Base-by-base conservation (phyloP, 64 coral and sea anemone species). In the Anthopleura sola region DNA sequence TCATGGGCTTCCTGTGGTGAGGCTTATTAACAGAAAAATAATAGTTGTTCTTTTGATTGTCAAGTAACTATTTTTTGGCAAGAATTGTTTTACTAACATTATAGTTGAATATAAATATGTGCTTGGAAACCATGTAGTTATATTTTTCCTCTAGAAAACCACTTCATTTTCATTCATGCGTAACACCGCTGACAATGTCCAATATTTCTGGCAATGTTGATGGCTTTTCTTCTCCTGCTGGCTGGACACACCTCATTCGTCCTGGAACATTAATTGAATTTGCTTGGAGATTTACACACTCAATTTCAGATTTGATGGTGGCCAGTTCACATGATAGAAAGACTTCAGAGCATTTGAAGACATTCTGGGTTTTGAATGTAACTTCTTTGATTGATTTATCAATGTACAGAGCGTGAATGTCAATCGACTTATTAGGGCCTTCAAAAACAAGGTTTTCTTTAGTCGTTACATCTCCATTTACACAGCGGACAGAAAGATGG, bases 351-450 rank as follows among this genome's bases (percentile, higher is more conserved):
- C 87, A 81, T 47, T 81, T 56, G 19, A 88, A 28, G 55, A 66
- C 20, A n/a, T 88, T 88, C 33, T 64, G 15, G 10, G 87, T 88
- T 24, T 82, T 49, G 68, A 88, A 88, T 75, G n/a, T 69, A 81
- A 83, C 46, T 50, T 88, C 55, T 33, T 17, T 24, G 40, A 88
- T 82, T 88, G 87, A 88, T 88, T 82, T 54, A 71, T 88, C 78
- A 62, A 88, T 56, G 5, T 82, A 6, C 20, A 88, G 55, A 32
- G 11, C 49, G 19, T 88, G 16, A 71, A 88, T 46, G 7, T 24
- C 38, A 55, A 31, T 84, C 36, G 31, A 54, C 44, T 84, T 83
- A 40, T 44, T 84, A 24, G 81, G 54, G 55, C 88, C 88, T 37
- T 90, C 44, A 60, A 90, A 75, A 11, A 21, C 34, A 84, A 90